phyloP scores from a whole-genome alignment of 2,888 invertebrate species.

The Bombyx huttoni region DNA sequence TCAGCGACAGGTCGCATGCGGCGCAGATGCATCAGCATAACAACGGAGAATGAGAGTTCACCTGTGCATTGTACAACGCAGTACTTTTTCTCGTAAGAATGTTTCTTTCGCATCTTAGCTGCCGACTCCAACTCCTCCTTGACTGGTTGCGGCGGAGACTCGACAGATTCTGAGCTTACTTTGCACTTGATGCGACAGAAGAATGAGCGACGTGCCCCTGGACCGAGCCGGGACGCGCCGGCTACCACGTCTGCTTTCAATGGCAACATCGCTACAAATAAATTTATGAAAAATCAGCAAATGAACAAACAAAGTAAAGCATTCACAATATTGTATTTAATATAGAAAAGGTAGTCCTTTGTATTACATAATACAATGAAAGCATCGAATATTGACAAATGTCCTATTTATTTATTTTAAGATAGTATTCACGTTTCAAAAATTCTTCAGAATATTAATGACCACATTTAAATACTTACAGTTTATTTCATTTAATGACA shows the following conservation, averaged over 20 bases:
- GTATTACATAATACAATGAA: no score
- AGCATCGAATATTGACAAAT: no score
- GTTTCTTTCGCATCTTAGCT: slow-evolving; percentile 77
- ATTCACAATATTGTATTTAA: no score
- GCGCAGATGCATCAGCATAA: no score
- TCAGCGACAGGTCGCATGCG: background rate
- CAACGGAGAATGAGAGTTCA: slow-evolving; percentile 6
- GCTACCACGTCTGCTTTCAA: slow-evolving; percentile 88
- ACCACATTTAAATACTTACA: no score
- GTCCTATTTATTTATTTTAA: no score
- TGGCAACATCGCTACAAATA: slow-evolving; percentile 85
- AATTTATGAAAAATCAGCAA: background rate
- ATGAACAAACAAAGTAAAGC: no score
- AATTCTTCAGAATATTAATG: no score
- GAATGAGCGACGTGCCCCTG: slow-evolving; percentile 92
- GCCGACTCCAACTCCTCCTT: slow-evolving; percentile 81
- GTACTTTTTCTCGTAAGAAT: slow-evolving; percentile 83
- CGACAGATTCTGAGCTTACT: slow-evolving; percentile 20
- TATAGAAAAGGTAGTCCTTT: no score
- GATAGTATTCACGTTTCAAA: no score
- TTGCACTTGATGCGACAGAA: slow-evolving; percentile 95
- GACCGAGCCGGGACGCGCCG: slow-evolving; percentile 83
- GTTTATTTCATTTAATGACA: no score
- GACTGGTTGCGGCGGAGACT: slow-evolving; percentile 30
- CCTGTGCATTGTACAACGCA: slow-evolving; percentile 92